Conservation (phyloP, 2,797 vertebrate species). For the Gallinago nigripennis region DNA sequence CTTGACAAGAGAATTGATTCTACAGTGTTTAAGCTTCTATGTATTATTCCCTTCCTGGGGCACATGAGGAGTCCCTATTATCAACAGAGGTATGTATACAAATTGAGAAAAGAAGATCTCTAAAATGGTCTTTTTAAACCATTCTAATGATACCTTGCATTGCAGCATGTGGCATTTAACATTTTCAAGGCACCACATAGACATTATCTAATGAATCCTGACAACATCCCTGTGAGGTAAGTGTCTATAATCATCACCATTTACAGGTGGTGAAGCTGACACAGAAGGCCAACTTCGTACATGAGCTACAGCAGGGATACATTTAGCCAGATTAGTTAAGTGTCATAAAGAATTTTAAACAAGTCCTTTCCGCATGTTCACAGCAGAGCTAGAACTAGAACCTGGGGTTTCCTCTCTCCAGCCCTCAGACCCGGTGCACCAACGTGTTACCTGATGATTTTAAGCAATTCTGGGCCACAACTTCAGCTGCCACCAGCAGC, state of each 20-base stretch:
- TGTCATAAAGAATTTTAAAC: conserved; percentile 27
- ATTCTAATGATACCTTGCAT: background rate
- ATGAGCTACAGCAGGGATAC: background rate
- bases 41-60: background rate
- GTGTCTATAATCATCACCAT: conserved; percentile 7
- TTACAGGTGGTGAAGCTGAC: background rate
- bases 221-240: conserved; percentile 14
- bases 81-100: background rate
- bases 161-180: background rate
- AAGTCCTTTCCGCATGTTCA: background rate
- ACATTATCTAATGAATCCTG: conserved; percentile 11
- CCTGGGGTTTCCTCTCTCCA: background rate
- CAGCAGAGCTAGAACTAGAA: background rate
- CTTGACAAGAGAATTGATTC: background rate
- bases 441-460: background rate
- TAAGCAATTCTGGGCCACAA: background rate
- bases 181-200: conserved; percentile 1
- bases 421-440: background rate
- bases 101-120: background rate
- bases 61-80: background rate
- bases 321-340: background rate
- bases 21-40: background rate
- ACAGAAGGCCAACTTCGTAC: background rate
- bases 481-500: background rate
- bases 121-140: background rate